Evolutionary conservation across 2,113 vertebrate species (phyloP).

Genomic region (Urocolius indicus): DNA sequence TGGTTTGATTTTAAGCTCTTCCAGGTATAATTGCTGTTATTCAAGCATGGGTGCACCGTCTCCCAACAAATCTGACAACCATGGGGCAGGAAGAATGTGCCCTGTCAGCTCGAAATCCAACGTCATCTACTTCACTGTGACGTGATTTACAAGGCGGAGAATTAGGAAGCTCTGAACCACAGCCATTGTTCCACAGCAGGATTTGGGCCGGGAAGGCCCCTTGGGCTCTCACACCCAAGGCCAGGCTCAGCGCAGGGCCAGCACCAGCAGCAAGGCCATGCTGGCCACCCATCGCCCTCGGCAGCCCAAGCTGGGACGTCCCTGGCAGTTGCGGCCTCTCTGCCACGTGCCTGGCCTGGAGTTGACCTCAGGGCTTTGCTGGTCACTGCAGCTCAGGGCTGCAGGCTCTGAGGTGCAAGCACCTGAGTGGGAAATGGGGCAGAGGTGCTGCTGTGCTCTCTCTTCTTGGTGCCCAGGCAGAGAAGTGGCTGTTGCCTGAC

Average conservation of each 20-base stretch:
- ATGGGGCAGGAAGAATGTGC: not conserved
- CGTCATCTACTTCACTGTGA: not conserved
- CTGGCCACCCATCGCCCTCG: fast-evolving
- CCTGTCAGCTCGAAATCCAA: not conserved
- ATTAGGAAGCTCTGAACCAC: not conserved
- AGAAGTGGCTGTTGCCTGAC: fast-evolving
- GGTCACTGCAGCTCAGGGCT: not conserved
- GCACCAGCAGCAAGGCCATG: not conserved
- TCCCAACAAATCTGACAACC: not conserved
- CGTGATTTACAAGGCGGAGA: not conserved
- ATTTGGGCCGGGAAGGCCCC: not conserved
- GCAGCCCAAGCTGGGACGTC: not conserved
- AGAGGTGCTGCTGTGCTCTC: not conserved
- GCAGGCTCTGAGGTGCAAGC: not conserved
- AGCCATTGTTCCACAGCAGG: not conserved
- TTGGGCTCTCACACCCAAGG: not conserved
- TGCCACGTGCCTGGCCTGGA: not conserved
- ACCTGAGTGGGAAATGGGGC: fast-evolving
- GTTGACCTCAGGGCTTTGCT: not conserved
- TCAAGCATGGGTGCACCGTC: not conserved
- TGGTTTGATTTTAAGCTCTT: not conserved
- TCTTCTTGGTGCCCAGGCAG: not conserved
- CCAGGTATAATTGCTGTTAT: not conserved
- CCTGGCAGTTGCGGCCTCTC: not conserved
- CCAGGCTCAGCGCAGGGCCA: not conserved